Base-by-base conservation (phyloP, 2,888 invertebrate genomes). In the Caenorhabditis wallacei region DNA sequence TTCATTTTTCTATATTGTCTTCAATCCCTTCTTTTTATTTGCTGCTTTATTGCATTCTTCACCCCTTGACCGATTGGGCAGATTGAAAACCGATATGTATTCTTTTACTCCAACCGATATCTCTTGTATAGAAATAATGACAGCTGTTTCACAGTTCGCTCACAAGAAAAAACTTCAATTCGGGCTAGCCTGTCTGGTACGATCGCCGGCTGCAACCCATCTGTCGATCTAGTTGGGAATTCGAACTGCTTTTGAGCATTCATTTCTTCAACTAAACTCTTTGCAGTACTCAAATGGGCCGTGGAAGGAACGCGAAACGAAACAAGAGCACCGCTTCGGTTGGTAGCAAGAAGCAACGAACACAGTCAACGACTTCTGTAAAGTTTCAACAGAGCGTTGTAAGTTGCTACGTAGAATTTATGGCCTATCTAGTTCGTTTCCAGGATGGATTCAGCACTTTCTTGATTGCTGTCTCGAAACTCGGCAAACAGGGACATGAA, bases 361-460 rank as follows among this genome's bases (percentile, higher is more conserved):
- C 68, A 4, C 30, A 61, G 11, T 80, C 80, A 22, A 48, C 63
- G 2, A 68, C 80, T 8, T 63, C 53, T n/a, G 26, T 13, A 20
- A 81, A 74, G 24, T 81, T 81, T n/a, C 81, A 70, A 8, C 75
- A 56, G 11, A 40, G n/a, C 20, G 30, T 70, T 18, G 81, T 75
- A 30, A 81, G 72, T 80, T 43, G 20, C 20, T 51, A 2, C 16
- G 43, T 43, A 3, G 2, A 43, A 5, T 20, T 13, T 10, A 2
- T n/a, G n/a, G n/a, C n/a, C n/a, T n/a, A 48, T 3, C 20, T 18
- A 4, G 18, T 68, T 26, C 18, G 1, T 37, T 30, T 70, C 11
- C 26, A 83, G 83, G 79, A 83, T n/a, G 83, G 83, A 18, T 68
- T 74, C 37, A 66, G 54, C 13, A 54, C 83, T 0, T 83, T 83